Evolutionary conservation across 2,888 invertebrate species (phyloP), one percentile per base, ranked within the genome.

Genomic region (Agonopterix subpropinquella): DNA sequence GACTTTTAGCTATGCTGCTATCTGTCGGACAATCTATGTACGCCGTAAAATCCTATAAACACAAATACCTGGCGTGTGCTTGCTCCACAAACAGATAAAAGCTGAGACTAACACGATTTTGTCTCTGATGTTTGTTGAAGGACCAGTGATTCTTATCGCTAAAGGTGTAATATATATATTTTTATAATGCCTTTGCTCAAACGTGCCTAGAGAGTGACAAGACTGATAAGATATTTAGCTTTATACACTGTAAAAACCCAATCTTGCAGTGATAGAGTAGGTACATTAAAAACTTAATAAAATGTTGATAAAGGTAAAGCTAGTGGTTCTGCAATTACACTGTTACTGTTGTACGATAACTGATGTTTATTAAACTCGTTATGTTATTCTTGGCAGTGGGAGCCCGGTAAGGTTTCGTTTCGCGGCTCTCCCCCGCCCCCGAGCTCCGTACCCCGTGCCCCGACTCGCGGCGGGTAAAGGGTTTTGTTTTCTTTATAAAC

Each of bases 401-500:
- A 28, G 51, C 57, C 48, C 64, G 62, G 70, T 64, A 67, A 71
- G 78, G 77, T 70, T 75, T 70, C 75, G 77, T 70, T 75, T 70
- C 75, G 65, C 58, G 61, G 56, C 54, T 28, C 28, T 1, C 28
- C 28, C 28, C 28, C 28, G 28, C 28, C 18, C 18, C 28, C 28
- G 7, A 4, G 28, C 28, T 28, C 7, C 28, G 7, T 28, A 55
- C 58, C 54, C 59, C 53, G 54, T 57, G 28, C 28, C 28, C 28
- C 59, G 52, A 65, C 58, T 61, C 58, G 61, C 59, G 51, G 50
- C 61, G 66, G 66, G 72, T 67, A 73, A 80, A 82, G 81, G 85
- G 82, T 80, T 84, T 80, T 86, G 82, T 86, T 87, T 87, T 86
- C 85, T 85, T 86, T 85, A 83, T 79, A 85, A 84, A 85, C 82